Evolutionary conservation across 1,140 invertebrate genomes (phyloP).

Genomic region (Bicyclus anynana): DNA sequence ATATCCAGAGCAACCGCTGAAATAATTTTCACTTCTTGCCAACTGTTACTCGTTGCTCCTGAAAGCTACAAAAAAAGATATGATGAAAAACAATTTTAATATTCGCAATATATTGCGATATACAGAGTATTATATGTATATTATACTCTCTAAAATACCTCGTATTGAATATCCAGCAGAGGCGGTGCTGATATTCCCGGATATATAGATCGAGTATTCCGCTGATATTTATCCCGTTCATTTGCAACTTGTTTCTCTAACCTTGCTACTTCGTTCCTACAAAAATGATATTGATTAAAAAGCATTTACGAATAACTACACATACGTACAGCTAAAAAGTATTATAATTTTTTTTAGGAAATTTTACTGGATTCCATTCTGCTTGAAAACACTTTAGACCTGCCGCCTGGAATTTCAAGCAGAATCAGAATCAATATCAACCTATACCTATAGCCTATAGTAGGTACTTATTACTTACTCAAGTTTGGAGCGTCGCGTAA

Average conservation of each 20-base stretch:
- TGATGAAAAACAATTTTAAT: no score
- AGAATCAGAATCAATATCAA: no score
- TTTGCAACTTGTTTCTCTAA: slow-evolving; percentile 63
- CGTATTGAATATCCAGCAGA: slow-evolving; percentile 55
- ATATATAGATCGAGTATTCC: slow-evolving; percentile 50
- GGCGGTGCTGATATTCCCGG: slow-evolving; percentile 54
- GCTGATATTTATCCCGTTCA: slow-evolving; percentile 65
- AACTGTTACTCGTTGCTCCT: slow-evolving; percentile 53
- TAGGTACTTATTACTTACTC: slow-evolving; percentile 39
- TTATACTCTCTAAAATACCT: slow-evolving; percentile 30
- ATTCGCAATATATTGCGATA: no score
- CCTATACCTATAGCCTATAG: no score
- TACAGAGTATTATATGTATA: no score
- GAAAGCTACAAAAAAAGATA: slow-evolving; percentile 34
- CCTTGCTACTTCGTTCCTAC: slow-evolving; percentile 53
- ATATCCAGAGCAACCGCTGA: slow-evolving; percentile 63
- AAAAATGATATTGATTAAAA: no score
- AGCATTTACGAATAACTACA: no score
- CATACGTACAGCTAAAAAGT: no score
- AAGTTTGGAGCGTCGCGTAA: slow-evolving; percentile 53
- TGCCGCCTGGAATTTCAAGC: no score
- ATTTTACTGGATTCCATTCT: no score
- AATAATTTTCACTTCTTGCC: slow-evolving; percentile 61
- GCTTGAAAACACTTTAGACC: no score
- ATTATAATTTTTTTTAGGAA: no score